Evolutionary conservation across 2,888 invertebrate species (phyloP).

Genomic region (Flexamia atlantica): DNA sequence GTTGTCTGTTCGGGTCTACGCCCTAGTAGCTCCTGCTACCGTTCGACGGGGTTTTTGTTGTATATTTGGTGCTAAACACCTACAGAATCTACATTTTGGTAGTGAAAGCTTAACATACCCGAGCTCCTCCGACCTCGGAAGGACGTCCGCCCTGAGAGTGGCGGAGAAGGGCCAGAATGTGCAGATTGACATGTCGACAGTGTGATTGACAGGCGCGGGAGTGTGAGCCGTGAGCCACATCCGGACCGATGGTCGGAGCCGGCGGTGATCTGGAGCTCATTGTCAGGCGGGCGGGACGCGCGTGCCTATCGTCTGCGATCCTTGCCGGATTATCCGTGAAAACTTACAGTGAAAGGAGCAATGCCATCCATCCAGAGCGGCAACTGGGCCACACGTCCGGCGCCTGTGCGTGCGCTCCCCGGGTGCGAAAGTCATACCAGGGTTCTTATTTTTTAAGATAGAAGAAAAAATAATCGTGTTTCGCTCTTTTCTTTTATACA

Average conservation of each 20-base stretch:
- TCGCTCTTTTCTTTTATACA: too few relatives aligned
- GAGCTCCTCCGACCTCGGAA: neutral
- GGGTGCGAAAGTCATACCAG: too few relatives aligned
- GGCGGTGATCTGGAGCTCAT: conserved; percentile 5
- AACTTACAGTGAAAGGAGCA: conserved; percentile 48
- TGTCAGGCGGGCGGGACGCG: neutral
- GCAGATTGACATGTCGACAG: neutral
- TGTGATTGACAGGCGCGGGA: conserved; percentile 17
- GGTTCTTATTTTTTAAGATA: too few relatives aligned
- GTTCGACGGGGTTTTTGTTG: too few relatives aligned
- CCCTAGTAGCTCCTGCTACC: too few relatives aligned
- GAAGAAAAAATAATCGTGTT: too few relatives aligned
- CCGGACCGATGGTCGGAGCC: neutral
- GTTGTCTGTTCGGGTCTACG: too few relatives aligned
- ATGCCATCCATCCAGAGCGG: neutral
- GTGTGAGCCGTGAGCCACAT: neutral
- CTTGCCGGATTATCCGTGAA: conserved; percentile 51
- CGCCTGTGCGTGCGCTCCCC: neutral
- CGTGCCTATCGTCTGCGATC: conserved; percentile 39
- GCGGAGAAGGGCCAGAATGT: neutral
- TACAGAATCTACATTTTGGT: too few relatives aligned
- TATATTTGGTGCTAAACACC: too few relatives aligned
- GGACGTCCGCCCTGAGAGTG: neutral
- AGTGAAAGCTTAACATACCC: too few relatives aligned
- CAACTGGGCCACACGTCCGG: conserved; percentile 28